phyloP scores from a whole-genome alignment of 2,113 vertebrate genomes.

The Rhegmatorhina hoffmannsi region DNA sequence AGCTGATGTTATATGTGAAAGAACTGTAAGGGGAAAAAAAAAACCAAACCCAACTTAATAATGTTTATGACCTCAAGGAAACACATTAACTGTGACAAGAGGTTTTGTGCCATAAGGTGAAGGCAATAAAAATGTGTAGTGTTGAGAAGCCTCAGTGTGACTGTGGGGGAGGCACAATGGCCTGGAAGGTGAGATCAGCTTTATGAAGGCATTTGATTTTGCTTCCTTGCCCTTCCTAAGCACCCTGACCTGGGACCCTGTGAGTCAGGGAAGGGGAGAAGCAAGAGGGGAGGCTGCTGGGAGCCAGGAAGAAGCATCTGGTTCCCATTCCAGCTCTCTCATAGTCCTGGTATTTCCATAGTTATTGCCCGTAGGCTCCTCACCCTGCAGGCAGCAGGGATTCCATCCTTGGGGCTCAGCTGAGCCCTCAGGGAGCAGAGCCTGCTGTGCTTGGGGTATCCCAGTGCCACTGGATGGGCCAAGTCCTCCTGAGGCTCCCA shows the following conservation, averaged over 20 bases:
- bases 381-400: background rate
- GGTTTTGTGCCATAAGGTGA: background rate
- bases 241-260: background rate
- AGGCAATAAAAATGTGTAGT: background rate
- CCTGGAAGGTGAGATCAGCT: background rate
- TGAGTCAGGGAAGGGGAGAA: background rate
- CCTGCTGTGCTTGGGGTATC: background rate
- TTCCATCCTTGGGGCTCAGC: background rate
- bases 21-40: background rate
- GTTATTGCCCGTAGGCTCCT: background rate
- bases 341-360: background rate
- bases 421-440: background rate
- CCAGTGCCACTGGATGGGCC: background rate
- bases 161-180: background rate
- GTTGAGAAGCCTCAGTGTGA: rapidly evolving
- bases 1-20: background rate
- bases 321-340: background rate
- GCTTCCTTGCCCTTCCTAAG: background rate
- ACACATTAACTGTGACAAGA: background rate
- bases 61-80: background rate
- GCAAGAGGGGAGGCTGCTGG: background rate
- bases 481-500: background rate
- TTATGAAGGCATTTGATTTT: background rate
- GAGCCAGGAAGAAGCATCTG: background rate
- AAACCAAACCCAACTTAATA: background rate